Evolutionary conservation across 2,113 vertebrate species (phyloP), one percentile per base, ranked within the genome.

Genomic region (Eclectus roratus): DNA sequence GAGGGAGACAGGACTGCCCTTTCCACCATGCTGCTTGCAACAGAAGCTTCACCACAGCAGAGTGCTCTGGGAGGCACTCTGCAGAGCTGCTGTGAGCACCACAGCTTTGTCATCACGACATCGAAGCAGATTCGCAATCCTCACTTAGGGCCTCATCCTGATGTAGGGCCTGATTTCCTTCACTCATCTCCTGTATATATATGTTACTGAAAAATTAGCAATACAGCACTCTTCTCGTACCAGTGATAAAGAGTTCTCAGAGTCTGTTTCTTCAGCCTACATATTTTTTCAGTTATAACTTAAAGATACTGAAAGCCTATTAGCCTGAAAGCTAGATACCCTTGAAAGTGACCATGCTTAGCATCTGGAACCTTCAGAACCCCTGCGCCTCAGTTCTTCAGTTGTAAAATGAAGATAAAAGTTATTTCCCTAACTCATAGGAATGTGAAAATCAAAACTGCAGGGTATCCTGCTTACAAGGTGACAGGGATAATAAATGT

Each of bases 121-220:
- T 0, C 18, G 27, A 16, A 65, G 35, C 11, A 52, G 44, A 44
- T 18, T 21, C 1, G 0, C 2, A 4, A 43, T 7, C 39, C 16
- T 68, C 13, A 16, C 44, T 31, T 28, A 76, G 15, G 21, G 25
- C 2, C 19, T 7, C 35, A 33, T 71, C 17, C 70, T 61, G 33
- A 41, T 23, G 8, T 10, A 61, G 16, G 43, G 29, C 13, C 27
- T 29, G 8, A 24, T 37, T 56, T 23, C 46, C 46, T 80, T 76
- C 17, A 55, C 5, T 0, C 21, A 33, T 17, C 6, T 4, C 2
- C 23, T 55, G 9, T 19, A 50, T 19, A 50, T 5, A 13, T 20
- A 33, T 4, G 4, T 18, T 37, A 60, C 64, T 2, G 20, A 79
- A 55, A 84, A 85, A 55, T 11, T 0, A 64, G 16, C 17, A 70